Evolutionary conservation across 2,797 vertebrate genomes (phyloP).

Genomic region (Melanotaenia parkinsoni): DNA sequence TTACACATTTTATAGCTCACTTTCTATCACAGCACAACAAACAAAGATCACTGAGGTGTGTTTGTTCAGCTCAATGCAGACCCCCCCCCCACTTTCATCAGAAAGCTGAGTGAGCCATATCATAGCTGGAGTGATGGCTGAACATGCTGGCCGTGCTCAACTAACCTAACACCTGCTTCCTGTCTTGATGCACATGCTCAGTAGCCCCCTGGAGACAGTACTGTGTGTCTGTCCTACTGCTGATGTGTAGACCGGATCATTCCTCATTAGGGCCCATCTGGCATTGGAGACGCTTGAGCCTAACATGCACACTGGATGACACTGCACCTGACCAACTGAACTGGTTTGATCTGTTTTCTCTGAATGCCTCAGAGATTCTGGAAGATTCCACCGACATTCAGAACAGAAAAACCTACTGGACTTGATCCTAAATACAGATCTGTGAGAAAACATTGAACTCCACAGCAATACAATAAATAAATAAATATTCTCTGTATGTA

Average conservation of each 20-base stretch:
- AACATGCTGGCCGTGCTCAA: slow-evolving; percentile 27
- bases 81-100: slow-evolving; percentile 1
- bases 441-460: neutral
- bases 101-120: slow-evolving; percentile 42
- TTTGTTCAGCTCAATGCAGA: slow-evolving; percentile 46
- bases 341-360: slow-evolving; percentile 12
- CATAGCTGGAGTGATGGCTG: slow-evolving; percentile 33
- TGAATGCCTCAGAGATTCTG: slow-evolving; percentile 11
- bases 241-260: slow-evolving; percentile 29
- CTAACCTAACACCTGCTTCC: slow-evolving; percentile 71
- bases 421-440: slow-evolving; percentile 11
- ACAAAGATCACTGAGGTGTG: slow-evolving; percentile 57
- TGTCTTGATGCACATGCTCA: slow-evolving; percentile 68
- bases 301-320: slow-evolving; percentile 17
- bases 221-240: slow-evolving; percentile 41
- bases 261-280: slow-evolving; percentile 67
- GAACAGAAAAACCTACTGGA: slow-evolving; percentile 24
- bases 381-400: slow-evolving; percentile 34
- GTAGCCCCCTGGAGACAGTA: slow-evolving; percentile 33
- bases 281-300: slow-evolving; percentile 33
- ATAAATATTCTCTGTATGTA: too few species aligned
- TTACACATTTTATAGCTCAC: slow-evolving; percentile 21
- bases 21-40: slow-evolving; percentile 34
- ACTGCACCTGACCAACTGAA: slow-evolving; percentile 9
- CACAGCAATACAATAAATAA: slow-evolving; percentile 6